Evolutionary conservation across 2,113 vertebrate species (phyloP).

Genomic region (Progne subis): DNA sequence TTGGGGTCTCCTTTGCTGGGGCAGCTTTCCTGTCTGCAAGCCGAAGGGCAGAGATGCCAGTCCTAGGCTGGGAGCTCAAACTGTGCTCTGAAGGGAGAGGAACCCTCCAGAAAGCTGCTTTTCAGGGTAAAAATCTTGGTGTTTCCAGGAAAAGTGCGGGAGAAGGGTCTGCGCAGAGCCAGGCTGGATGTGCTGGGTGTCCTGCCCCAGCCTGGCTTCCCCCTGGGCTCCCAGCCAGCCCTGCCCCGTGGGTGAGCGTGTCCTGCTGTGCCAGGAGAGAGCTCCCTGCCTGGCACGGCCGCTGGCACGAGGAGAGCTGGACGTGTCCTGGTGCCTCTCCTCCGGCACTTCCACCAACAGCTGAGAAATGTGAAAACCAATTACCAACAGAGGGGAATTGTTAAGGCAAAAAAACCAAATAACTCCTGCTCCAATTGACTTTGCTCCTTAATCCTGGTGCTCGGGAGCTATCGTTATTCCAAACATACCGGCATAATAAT

Average conservation of each 20-base stretch:
- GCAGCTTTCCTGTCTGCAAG: background rate
- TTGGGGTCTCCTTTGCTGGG: background rate
- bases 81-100: background rate
- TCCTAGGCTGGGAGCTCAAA: background rate
- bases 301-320: rapidly evolving
- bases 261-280: background rate
- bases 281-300: background rate
- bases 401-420: background rate
- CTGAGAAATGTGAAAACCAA: background rate
- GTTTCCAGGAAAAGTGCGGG: rapidly evolving
- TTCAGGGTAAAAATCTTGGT: rapidly evolving
- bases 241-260: rapidly evolving
- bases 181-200: rapidly evolving
- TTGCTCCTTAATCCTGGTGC: conserved; percentile 39
- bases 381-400: background rate
- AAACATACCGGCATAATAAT: conserved; percentile 55
- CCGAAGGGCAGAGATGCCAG: background rate
- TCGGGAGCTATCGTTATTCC: conserved; percentile 59
- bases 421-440: conserved; percentile 19
- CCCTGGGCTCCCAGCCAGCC: background rate
- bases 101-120: background rate
- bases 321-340: rapidly evolving
- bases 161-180: background rate
- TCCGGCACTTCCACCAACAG: rapidly evolving
- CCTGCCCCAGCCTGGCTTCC: background rate